A percentile compares a stretch with the other conserved stretches of the same genome.
These are phyloP conservation scores for Sisor rabdophorus DNA, from an alignment of 2,113 vertebrate species.

Conservation along the genomic window DNA sequence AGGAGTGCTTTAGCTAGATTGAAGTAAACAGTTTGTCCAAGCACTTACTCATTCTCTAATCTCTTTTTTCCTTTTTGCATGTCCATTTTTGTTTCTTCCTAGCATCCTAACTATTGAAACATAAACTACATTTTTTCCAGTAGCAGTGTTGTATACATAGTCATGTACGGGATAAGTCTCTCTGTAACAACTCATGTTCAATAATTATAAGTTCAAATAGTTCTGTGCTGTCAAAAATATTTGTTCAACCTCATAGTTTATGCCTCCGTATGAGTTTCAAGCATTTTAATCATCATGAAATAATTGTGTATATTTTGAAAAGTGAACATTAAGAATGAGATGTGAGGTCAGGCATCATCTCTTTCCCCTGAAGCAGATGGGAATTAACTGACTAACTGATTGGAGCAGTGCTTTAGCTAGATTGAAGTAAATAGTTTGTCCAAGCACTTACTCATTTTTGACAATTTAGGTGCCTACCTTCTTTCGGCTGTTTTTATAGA, in stretches of 20 bases:
- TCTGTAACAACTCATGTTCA: slow-evolving; percentile 1
- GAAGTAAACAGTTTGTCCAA: neutral
- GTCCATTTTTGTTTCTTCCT: neutral
- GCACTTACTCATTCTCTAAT: slow-evolving; percentile 10
- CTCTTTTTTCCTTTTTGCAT: neutral
- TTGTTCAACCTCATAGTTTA: neutral
- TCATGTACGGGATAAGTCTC: neutral
- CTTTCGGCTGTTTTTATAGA: slow-evolving; percentile 14
- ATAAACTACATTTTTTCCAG: neutral
- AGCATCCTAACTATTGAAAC: slow-evolving; percentile 7
- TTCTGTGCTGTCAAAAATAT: neutral
- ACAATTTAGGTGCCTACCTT: neutral
- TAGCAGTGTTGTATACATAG: neutral
- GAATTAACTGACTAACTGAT: neutral
- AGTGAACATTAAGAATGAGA: neutral
- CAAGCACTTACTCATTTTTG: neutral
- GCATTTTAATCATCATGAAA: neutral
- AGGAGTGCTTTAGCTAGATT: neutral
- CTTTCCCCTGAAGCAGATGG: neutral
- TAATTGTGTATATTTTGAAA: neutral
- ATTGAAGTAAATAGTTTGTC: neutral
- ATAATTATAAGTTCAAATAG: neutral
- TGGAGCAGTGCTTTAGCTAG: neutral
- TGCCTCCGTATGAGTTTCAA: neutral
- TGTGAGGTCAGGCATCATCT: neutral